Conservation (phyloP, 2,888 invertebrate species). For the Dichetophora obliterata region DNA sequence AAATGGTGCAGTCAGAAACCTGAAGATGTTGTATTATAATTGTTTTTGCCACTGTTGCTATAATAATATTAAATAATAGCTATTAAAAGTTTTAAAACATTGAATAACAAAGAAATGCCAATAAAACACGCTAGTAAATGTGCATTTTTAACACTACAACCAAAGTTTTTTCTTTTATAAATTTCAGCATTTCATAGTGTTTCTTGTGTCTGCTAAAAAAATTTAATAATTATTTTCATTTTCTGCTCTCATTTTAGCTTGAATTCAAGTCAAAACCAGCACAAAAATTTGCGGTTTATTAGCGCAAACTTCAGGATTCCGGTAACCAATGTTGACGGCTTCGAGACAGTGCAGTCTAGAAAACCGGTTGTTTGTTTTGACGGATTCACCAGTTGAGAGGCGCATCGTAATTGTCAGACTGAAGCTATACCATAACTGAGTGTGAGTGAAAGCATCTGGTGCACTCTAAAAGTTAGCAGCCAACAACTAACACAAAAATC, state of each 20-base stretch:
- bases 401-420: background rate
- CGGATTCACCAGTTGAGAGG: background rate
- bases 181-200: background rate
- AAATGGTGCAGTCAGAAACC: background rate
- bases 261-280: background rate
- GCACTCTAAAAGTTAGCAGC: background rate
- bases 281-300: background rate
- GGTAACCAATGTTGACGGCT: background rate
- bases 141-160: no score
- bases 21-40: background rate
- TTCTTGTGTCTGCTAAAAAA: background rate
- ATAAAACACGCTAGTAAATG: no score
- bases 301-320: slow-evolving; percentile 7
- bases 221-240: background rate
- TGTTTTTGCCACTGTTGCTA: background rate
- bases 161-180: background rate
- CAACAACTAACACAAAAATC: background rate
- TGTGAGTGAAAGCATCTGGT: slow-evolving; percentile 16
- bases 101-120: background rate
- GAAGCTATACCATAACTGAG: background rate
- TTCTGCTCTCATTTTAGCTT: slow-evolving; percentile 8
- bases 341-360: background rate
- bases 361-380: slow-evolving; percentile 28
- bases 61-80: background rate
- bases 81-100: background rate